Base-by-base conservation (phyloP, 2,797 vertebrate genomes). In the Tolypeutes matacus region DNA sequence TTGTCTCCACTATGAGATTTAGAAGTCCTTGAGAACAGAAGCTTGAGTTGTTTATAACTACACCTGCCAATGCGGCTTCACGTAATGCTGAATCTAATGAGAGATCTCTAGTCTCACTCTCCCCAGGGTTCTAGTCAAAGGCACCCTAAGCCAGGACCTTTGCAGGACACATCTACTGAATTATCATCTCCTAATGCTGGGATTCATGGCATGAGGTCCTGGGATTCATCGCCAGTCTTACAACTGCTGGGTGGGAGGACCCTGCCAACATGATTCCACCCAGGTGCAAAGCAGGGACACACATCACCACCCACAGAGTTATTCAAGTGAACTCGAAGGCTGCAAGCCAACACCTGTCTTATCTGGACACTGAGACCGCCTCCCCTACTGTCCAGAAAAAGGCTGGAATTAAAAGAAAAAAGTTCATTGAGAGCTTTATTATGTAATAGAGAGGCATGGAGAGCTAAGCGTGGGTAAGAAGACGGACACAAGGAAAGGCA, bases 201-300 rank as follows among this genome's bases (percentile, higher is more conserved):
- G 31, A 36, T 15, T 23, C 7, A 3, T 20, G 0, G 1, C 15
- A n/a, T 7, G 56, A 1, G 31, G 15, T 12, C 65, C 39, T 70
- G 5, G 39, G 39, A 0, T 27, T 42, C 27, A 14, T 2, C 77
- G 67, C 21, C 5, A 36, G 67, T 31, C 39, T 34, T 56, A 60
- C 15, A 5, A 13, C 17, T 13, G 56, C 21, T 36, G 29, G 10
- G 46, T 34, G 39, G 76, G 76, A 36, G 84, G 36, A 64, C 53
- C 3, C 34, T 11, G n/a, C 27, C 39, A 9, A 25, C 17, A 2
- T 1, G 60, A 70, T 9, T 82, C 46, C 53, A 58, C 46, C 23
- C 25, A 29, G 46, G 27, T 46, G 39, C 82, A 56, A 64, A 4
- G 14, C 23, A 53, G 62, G 73, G 60, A 58, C 5, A 15, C 58